Conservation (phyloP, 2,797 vertebrate species). For the Lepus oiostolus region DNA sequence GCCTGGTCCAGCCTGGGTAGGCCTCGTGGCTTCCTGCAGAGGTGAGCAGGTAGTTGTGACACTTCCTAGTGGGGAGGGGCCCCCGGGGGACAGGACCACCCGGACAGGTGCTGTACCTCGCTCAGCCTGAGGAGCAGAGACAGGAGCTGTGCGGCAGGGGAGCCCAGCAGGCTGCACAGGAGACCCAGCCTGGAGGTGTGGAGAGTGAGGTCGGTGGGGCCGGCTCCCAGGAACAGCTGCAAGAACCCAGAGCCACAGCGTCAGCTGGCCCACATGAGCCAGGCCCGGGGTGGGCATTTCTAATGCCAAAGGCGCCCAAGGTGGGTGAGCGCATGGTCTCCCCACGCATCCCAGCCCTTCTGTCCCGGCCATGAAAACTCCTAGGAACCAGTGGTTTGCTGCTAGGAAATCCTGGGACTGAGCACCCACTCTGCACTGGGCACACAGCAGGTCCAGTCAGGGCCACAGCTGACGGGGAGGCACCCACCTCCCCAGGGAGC, state of each 20-base stretch:
- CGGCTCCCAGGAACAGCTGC: constrained; percentile 85
- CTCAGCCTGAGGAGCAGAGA: constrained; percentile 90
- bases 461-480: fast-evolving
- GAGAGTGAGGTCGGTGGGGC: constrained; percentile 82
- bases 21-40: constrained; percentile 15
- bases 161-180: constrained; percentile 85
- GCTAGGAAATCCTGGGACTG: no score
- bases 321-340: no score
- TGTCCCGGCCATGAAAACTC: no score
- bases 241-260: background rate
- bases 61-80: fast-evolving
- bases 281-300: no score
- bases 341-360: background rate
- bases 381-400: background rate
- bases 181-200: constrained; percentile 86
- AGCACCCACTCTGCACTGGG: fast-evolving
- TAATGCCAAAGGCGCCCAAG: no score
- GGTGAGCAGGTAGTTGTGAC: fast-evolving
- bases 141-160: constrained; percentile 88
- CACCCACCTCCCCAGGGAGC: fast-evolving
- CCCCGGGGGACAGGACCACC: background rate
- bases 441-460: fast-evolving
- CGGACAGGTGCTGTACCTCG: constrained; percentile 68
- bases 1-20: background rate
- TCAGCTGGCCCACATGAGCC: no score